phyloP scores from a whole-genome alignment of 2,888 invertebrate genomes.

The Drosophila kambysellisi region DNA sequence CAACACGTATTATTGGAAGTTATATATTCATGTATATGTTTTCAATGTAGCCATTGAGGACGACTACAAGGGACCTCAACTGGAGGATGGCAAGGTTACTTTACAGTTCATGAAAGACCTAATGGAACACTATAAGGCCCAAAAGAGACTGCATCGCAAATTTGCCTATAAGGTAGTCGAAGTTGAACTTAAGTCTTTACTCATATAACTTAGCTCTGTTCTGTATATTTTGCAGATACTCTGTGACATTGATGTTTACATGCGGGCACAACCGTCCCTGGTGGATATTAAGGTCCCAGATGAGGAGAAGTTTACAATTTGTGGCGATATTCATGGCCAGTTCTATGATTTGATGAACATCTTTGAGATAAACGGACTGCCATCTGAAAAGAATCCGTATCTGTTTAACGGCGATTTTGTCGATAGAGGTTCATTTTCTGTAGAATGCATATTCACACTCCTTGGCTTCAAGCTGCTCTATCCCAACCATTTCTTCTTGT shows the following conservation, averaged over 20 bases:
- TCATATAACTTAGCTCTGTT: not conserved
- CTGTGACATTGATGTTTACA: slow-evolving; percentile 93
- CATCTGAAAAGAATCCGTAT: slow-evolving; percentile 97
- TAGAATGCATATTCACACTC: slow-evolving; percentile 98
- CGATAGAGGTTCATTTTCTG: slow-evolving; percentile 99
- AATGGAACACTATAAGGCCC: slow-evolving; percentile 94
- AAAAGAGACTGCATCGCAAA: slow-evolving; percentile 97
- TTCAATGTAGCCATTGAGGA: slow-evolving; percentile 93
- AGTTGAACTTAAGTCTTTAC: not conserved
- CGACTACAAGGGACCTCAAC: slow-evolving; percentile 95
- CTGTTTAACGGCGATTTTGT: slow-evolving; percentile 99
- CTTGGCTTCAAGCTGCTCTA: slow-evolving; percentile 98
- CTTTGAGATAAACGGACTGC: slow-evolving; percentile 98
- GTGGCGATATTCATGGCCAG: slow-evolving; percentile 99
- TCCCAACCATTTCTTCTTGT: slow-evolving; percentile 98
- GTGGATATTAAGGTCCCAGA: slow-evolving; percentile 95
- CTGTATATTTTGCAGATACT: slow-evolving; percentile 89
- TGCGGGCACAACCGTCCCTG: slow-evolving; percentile 93
- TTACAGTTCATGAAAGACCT: slow-evolving; percentile 94
- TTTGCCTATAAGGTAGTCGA: slow-evolving; percentile 95
- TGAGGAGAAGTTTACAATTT: slow-evolving; percentile 97
- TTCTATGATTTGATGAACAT: slow-evolving; percentile 99
- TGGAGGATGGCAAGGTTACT: slow-evolving; percentile 95
- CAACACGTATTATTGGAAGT: not conserved
- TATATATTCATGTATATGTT: not conserved